Base-by-base conservation (phyloP, 2,113 vertebrate species). In the Reinhardtius hippoglossoides region DNA sequence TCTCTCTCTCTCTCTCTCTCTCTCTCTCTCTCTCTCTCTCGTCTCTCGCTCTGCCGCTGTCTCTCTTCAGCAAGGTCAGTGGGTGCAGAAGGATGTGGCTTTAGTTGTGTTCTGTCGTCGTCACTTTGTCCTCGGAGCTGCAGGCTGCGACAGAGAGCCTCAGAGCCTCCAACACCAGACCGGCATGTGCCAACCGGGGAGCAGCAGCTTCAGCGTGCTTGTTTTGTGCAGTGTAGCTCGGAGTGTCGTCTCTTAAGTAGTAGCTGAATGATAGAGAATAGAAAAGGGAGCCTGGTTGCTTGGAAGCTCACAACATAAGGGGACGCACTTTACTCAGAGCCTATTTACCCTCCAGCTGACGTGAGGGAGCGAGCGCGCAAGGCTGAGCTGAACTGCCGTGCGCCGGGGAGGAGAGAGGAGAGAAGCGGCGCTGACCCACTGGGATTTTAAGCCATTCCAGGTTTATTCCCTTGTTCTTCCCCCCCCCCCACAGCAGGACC, bases 41-140 rank as follows among this genome's bases (percentile, higher is more conserved):
- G n/a, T 40, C 74, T 40, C 48, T 56, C 71, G 0, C 75, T 58
- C 71, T 64, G 55, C 69, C 42, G 81, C 66, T 59, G 55, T 70
- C 54, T 82, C 74, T 71, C 44, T 46, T 79, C 62, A 87, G 85
- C 91, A 93, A 96, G 94, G 94, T 95, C 94, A 92, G 94, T 85
- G 89, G 87, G 86, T 88, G 92, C 93, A 93, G 91, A 88, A 88
- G 83, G 86, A 70, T 83, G 91, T 42, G 85, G 91, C 82, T 91
- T 85, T 67, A 63, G 64, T 90, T 83, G 84, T 86, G 78, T 86
- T 81, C 63, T 89, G 89, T 83, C 88, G 37, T 66, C 90, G 89
- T 89, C 90, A 85, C 89, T 88, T 79, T 84, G 88, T 89, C 81
- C 84, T 82, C 77, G 21, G 82, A 52, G 8, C 80, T 82, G 87